These are phyloP conservation scores for Haplotaxodon microlepis DNA, from an alignment of 2,113 vertebrate genomes.

Conservation along the genomic window DNA sequence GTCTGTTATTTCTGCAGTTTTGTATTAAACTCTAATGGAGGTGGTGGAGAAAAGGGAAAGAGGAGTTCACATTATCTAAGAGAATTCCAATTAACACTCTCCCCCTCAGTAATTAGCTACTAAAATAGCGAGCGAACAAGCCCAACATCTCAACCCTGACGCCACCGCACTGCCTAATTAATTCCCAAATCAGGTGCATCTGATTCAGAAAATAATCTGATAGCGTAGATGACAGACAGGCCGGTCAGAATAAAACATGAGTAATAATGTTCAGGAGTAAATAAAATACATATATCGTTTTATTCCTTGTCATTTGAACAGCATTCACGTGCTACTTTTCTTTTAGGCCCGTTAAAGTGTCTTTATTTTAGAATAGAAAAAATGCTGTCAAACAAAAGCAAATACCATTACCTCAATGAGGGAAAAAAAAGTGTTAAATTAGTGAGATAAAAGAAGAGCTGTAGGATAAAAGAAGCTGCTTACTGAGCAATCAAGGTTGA, in stretches of 20 bases:
- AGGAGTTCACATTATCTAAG: slow-evolving; percentile 66
- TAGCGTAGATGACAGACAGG: slow-evolving; percentile 35
- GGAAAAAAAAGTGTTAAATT: not conserved
- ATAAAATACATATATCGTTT: not conserved
- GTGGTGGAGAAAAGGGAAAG: slow-evolving; percentile 41
- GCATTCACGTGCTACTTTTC: not conserved
- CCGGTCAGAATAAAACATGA: not conserved
- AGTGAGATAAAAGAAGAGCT: not conserved
- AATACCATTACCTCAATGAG: not conserved
- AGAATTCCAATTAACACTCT: slow-evolving; percentile 90
- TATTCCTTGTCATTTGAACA: not conserved
- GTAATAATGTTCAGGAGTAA: not conserved
- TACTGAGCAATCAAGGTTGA: not conserved
- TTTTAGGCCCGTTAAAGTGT: not conserved
- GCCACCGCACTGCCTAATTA: slow-evolving; percentile 45
- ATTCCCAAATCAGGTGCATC: slow-evolving; percentile 59
- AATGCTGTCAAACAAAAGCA: not conserved
- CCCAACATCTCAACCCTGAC: slow-evolving; percentile 69
- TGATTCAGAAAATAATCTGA: slow-evolving; percentile 31
- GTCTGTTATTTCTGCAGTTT: slow-evolving; percentile 43
- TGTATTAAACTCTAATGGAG: slow-evolving; percentile 42
- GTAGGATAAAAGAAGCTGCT: not conserved
- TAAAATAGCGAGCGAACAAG: slow-evolving; percentile 84
- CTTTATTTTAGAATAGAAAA: not conserved
- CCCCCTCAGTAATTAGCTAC: slow-evolving; percentile 87